Conservation (phyloP, 2,113 vertebrate species). For the Cyphomyrus discorhynchus region DNA sequence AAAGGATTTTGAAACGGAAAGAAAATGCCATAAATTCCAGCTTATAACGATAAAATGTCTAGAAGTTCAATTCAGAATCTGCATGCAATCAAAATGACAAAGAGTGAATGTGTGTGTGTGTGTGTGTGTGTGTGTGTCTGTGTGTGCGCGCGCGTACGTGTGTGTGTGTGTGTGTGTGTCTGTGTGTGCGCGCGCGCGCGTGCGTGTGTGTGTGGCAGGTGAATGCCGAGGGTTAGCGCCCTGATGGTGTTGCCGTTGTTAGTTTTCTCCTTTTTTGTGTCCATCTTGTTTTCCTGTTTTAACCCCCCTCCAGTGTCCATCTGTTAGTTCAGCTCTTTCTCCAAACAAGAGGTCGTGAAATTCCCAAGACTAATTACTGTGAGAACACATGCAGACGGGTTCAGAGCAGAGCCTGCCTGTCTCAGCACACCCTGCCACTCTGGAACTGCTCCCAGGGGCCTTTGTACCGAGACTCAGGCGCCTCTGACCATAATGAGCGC, state of each 20-base stretch:
- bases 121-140: too few species aligned
- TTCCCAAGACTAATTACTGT: constrained; percentile 26
- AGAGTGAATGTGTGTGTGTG: not conserved
- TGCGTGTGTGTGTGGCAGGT: not conserved
- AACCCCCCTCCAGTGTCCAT: constrained; percentile 19
- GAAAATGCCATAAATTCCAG: not conserved
- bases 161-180: not conserved
- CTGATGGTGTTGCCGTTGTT: not conserved
- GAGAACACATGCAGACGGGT: constrained; percentile 16
- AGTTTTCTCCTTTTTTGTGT: constrained; percentile 4
- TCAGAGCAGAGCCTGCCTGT: constrained; percentile 8
- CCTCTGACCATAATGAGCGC: not conserved
- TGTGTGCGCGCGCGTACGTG: not conserved
- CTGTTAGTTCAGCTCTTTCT: constrained; percentile 19
- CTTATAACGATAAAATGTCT: not conserved
- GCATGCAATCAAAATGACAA: not conserved
- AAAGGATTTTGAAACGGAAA: not conserved
- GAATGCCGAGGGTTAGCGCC: not conserved
- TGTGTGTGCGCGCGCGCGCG: not conserved
- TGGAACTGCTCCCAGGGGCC: not conserved
- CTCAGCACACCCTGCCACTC: not conserved
- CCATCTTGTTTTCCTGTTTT: constrained; percentile 13
- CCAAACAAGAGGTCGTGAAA: constrained; percentile 21
- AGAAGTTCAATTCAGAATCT: not conserved
- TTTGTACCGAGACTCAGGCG: too few species aligned